A percentile compares a stretch with the other conserved stretches of the same genome.
phyloP scores from a whole-genome alignment of 2,113 vertebrate genomes.

The Crotalus viridis region DNA sequence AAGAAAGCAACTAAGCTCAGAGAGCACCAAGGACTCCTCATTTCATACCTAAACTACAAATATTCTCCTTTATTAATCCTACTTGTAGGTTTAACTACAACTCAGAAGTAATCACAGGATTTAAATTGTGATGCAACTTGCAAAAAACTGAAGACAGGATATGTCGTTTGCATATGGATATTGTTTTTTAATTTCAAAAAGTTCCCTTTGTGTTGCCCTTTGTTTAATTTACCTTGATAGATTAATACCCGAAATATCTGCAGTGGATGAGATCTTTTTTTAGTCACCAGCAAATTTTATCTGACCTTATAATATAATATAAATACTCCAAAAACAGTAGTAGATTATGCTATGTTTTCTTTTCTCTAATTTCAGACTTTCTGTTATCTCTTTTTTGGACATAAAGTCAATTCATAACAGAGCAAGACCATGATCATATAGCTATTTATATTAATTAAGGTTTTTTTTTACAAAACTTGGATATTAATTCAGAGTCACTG shows the following conservation, averaged over 20 bases:
- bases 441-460: neutral
- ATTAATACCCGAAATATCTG: conserved; percentile 32
- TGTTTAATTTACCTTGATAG: conserved; percentile 15
- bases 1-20: too few relatives aligned
- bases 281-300: conserved; percentile 22
- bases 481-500: neutral
- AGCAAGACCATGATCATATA: neutral
- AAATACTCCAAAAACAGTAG: neutral
- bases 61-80: too few relatives aligned
- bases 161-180: neutral
- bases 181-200: conserved; percentile 23
- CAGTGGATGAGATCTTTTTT: conserved; percentile 39
- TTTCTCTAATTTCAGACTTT: neutral
- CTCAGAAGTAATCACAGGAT: neutral
- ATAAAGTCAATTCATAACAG: neutral
- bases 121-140: neutral
- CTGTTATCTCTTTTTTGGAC: neutral
- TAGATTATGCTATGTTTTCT: neutral
- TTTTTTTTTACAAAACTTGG: neutral
- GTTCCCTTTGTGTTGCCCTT: rapidly evolving
- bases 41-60: too few relatives aligned
- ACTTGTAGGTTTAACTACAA: too few relatives aligned
- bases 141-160: neutral
- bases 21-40: too few relatives aligned
- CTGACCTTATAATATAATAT: neutral